Evolutionary conservation across 2,797 vertebrate genomes (phyloP), one percentile per base, ranked within the genome.

Genomic region (Meda fulgida): DNA sequence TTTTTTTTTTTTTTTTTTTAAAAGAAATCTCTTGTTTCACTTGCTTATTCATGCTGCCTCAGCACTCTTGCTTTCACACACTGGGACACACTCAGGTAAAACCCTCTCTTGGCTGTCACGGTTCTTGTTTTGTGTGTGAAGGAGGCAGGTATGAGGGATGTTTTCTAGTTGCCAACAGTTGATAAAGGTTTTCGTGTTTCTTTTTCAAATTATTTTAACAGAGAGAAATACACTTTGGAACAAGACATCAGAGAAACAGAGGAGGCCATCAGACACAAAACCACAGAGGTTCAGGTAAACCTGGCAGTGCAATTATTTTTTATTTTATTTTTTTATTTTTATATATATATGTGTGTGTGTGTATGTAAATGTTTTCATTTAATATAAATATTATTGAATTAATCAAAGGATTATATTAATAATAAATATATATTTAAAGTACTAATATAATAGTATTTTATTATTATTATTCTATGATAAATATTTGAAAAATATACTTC

Each of bases 231-330:
- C 72, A 96, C 95, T 0, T 91, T 99, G 87, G 98, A 99, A 85
- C 98, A 99, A 86, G 98, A 99, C 90, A 98, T 99, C 88, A 93
- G 97, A 84, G 98, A 99, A 80, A 95, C 97, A 23, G 98, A 99
- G 87, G 97, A 98, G 76, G 95, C 97, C 63, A 97, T 99, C 89
- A 95, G 97, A 76, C 96, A 98, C 89, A 99, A 99, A 93, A 95
- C 94, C 70, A 95, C 82, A 0, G 97, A 99, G 91, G 97, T 99
- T 21, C 98, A 99, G 97, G 98, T 99, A 89, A 91, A 93, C 23
- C 76, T n/a, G 51, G 34, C 29, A 4, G 29, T 53, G 29, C 3
- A 73, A 46, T 46, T 29, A 16, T n/a, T 70, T 40, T 36, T 36
- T 16, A 60, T 10, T 53, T 53, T n/a, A n/a, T n/a, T n/a, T n/a